Base-by-base conservation (phyloP, 2,888 invertebrate species). In the Clivina fossor region DNA sequence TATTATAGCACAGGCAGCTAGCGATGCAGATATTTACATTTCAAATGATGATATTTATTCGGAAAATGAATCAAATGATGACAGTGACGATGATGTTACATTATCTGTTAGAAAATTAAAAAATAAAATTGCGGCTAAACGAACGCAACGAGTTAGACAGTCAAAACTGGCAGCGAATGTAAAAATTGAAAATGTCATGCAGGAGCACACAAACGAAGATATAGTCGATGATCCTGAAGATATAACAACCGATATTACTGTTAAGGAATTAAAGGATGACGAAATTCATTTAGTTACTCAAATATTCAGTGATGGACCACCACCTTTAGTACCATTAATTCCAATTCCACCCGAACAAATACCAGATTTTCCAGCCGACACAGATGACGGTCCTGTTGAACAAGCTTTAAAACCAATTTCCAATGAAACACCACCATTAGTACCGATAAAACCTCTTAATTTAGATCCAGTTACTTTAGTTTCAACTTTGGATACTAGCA, bases 251-350 rank as follows among this genome's bases (percentile, higher is more conserved):
- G 51, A 54, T 9, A 59, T 58, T n/a, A n/a, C n/a, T n/a, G n/a
- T n/a, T 32, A 46, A 40, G 46, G 43, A 57, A 43, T 33, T 26
- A 26, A 56, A 56, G 40, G 49, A 53, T 32, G 57, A 60, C 15
- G 55, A 54, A 33, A 48, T 57, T 24, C 48, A 57, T 4, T 43
- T 55, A 7, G 43, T 33, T 18, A 49, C 49, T 9, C 46, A 56
- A 41, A 58, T 61, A 32, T 62, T 65, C 53, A 48, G 57, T 32
- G 63, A 65, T 41, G 67, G 64, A 9, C 70, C 71, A 8, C 73
- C 73, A 18, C 73, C 73, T 35, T 63, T 73, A 58, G 65, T 69
- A 53, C 72, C 68, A 24, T 62, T 70, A 56, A 62, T 60, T 51
- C 60, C 62, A 19, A 58, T 58, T 51, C 58, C 58, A 47, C 62